Percentiles rank a stretch among this genome's conserved stretches.
phyloP scores from a whole-genome alignment of 1,140 invertebrate species.

The Centruroides vittatus region DNA sequence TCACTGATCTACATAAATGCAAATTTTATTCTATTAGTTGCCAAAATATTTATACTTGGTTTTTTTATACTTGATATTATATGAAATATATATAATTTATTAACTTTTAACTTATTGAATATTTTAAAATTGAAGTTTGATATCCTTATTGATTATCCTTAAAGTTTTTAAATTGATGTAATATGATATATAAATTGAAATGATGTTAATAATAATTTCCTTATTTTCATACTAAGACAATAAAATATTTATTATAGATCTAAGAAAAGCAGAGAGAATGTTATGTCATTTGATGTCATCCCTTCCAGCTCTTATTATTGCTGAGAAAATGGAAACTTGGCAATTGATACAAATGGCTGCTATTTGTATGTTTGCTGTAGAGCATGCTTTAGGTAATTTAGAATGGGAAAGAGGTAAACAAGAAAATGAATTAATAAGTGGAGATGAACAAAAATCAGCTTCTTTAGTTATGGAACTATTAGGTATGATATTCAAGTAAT shows the following conservation, averaged over 20 bases:
- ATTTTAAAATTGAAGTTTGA: no score
- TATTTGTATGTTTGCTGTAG: constrained; percentile 56
- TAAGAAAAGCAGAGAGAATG: constrained; percentile 39
- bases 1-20: no score
- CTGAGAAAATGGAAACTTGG: constrained; percentile 55
- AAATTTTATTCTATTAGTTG: no score
- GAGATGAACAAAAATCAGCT: constrained; percentile 31
- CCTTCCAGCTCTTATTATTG: constrained; percentile 55
- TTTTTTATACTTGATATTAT: no score
- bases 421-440: constrained; percentile 18
- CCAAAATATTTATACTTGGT: no score
- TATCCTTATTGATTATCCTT: no score
- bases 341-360: constrained; percentile 57
- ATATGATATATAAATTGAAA: no score
- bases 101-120: no score
- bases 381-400: constrained; percentile 35
- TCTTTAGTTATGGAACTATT: constrained; percentile 46
- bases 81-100: no score
- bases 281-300: constrained; percentile 47
- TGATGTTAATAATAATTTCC: no score
- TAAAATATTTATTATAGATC: constrained; percentile 25
- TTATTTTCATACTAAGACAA: background rate
- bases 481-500: constrained; percentile 25
- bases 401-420: constrained; percentile 18
- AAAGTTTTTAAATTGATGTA: no score